Evolutionary conservation across 2,797 vertebrate species (phyloP), one percentile per base, ranked within the genome.

Genomic region (Acridotheres tristis): DNA sequence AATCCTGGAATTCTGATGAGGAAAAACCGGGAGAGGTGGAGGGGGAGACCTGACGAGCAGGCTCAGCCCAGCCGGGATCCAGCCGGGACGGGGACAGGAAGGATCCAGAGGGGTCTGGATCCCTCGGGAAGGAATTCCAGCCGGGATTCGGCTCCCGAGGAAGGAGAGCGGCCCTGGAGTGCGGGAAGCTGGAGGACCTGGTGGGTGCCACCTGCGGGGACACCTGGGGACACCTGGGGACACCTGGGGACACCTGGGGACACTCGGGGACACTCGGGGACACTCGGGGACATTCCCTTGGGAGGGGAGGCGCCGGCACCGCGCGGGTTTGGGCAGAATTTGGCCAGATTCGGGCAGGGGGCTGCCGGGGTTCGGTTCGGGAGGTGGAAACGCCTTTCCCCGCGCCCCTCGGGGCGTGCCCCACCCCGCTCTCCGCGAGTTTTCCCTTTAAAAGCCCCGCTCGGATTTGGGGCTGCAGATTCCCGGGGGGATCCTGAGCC

Each of bases 121-220:
- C 38, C 38, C 38, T 40, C 38, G 38, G 38, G 38, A 40, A 40
- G 45, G 45, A 45, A 45, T 45, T 45, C 45, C 45, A 47, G 45
- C 45, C 21, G 5, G 45, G 45, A 47, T 47, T 20, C 45, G 53
- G 17, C 29, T 20, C 9, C 10, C 1, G 7, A 87, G 86, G 57
- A 68, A 36, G 63, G 19, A 25, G 29, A 13, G 26, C 30, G 4
- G 36, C 47, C 57, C 81, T 27, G 72, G 65, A 85, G 81, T 1
- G 66, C 13, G 16, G 67, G 14, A 92, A 83, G 5, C 89, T 94
- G 93, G 90, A 94, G 79, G 88, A 68, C 3, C 61, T 94, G 90
- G 93, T 94, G 22, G 79, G 93, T 80, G 55, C 10, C 69, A 16
- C 30, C 27, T 16, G 75, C 34, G 10, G 78, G 20, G 68, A 36